A percentile compares a stretch with the other conserved stretches of the same genome.
phyloP scores from a whole-genome alignment of 2,113 vertebrate genomes.

The Cnemophilus loriae region DNA sequence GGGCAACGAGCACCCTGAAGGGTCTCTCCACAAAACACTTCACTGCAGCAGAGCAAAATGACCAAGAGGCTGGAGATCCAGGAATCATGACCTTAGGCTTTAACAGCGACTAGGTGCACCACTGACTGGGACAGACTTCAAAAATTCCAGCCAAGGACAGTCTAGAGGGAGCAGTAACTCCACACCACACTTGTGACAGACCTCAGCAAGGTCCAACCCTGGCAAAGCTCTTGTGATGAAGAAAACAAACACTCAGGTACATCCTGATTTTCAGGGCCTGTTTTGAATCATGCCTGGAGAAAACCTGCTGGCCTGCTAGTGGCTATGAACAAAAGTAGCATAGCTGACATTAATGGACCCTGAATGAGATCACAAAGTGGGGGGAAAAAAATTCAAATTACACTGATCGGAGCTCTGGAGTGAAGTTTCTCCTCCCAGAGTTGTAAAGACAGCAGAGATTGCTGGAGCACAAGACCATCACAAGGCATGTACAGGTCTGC shows the following conservation, averaged over 20 bases:
- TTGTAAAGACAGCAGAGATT: neutral
- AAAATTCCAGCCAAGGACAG: neutral
- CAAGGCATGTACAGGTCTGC: neutral
- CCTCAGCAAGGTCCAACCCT: neutral
- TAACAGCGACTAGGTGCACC: neutral
- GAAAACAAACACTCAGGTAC: neutral
- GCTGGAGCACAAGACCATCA: neutral
- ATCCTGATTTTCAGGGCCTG: neutral
- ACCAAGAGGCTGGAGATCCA: neutral
- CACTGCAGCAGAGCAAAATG: neutral
- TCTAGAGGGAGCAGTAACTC: neutral
- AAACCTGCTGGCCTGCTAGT: neutral
- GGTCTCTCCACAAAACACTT: neutral
- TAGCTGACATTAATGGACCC: neutral
- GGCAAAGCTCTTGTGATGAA: neutral
- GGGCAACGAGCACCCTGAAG: neutral
- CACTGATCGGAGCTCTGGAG: neutral
- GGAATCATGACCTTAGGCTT: neutral
- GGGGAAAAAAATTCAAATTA: fast-evolving
- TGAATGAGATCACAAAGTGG: neutral
- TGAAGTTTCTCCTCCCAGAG: neutral
- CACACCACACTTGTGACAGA: neutral
- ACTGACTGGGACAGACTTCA: neutral
- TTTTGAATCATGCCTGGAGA: neutral
- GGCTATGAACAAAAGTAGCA: neutral